These are phyloP conservation scores for Panzeria rudis DNA, from an alignment of 2,888 invertebrate genomes.

Conservation along the genomic window DNA sequence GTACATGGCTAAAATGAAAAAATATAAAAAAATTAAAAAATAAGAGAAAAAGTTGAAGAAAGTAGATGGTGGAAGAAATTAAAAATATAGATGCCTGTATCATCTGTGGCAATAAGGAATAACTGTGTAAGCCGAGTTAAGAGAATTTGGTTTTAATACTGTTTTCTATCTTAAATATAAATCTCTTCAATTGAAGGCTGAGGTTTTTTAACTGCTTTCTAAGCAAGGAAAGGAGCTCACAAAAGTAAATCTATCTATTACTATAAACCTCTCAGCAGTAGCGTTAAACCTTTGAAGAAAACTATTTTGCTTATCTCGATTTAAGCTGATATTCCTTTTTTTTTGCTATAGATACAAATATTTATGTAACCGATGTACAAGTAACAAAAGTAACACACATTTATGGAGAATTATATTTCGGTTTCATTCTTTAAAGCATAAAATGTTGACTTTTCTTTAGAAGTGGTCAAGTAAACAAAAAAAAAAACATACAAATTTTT, in stretches of 20 bases:
- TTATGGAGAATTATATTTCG: conserved; percentile 1
- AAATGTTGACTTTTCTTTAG: conserved; percentile 15
- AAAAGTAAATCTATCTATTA: too few relatives aligned
- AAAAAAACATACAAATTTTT: background rate
- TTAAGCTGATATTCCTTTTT: too few relatives aligned
- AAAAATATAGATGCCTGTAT: conserved; percentile 17
- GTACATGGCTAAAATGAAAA: background rate
- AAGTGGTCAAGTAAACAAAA: conserved; percentile 18
- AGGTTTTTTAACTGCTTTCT: too few relatives aligned
- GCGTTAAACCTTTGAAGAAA: too few relatives aligned
- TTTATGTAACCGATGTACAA: background rate
- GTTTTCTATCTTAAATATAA: too few relatives aligned
- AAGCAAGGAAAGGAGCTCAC: too few relatives aligned
- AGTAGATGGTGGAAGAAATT: background rate
- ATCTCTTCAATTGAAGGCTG: too few relatives aligned
- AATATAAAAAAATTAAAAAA: background rate
- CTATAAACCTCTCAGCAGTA: too few relatives aligned
- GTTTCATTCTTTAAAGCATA: background rate
- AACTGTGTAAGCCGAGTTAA: too few relatives aligned
- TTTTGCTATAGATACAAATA: background rate
- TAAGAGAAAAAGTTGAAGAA: background rate
- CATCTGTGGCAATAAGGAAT: too few relatives aligned
- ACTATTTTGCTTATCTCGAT: too few relatives aligned
- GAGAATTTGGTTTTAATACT: too few relatives aligned
- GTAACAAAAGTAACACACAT: background rate